A percentile compares a stretch with the other conserved stretches of the same genome.
phyloP scores from a whole-genome alignment of 2,113 vertebrate species.

The Gavia stellata region DNA sequence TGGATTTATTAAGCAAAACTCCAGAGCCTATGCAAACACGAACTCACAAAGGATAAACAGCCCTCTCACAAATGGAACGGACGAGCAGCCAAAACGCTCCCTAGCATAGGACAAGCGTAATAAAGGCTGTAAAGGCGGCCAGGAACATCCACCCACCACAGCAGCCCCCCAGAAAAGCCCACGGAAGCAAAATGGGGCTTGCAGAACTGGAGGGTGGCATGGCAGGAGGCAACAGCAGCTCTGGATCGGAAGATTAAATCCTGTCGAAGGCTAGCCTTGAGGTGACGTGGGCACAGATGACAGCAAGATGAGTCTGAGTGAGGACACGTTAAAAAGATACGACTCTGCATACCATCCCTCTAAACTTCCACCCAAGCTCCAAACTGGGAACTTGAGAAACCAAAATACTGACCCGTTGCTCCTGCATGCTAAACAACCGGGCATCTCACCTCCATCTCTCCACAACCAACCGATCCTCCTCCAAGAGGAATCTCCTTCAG shows the following conservation, averaged over 20 bases:
- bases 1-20: neutral
- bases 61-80: neutral
- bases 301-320: rapidly evolving
- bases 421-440: neutral
- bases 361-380: neutral
- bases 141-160: neutral
- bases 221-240: neutral
- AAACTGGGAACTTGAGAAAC: neutral
- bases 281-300: neutral
- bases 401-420: too few relatives aligned
- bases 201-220: neutral
- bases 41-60: neutral
- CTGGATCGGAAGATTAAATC: neutral
- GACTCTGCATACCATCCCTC: rapidly evolving
- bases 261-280: rapidly evolving
- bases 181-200: rapidly evolving
- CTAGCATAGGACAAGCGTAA: neutral
- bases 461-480: neutral
- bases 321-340: rapidly evolving
- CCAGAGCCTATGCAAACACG: neutral
- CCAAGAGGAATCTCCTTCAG: neutral
- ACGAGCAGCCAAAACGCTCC: neutral
- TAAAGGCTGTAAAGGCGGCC: neutral
- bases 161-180: neutral
- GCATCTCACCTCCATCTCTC: neutral